These are phyloP conservation scores for Gobio occitaniae DNA, from an alignment of 2,797 vertebrate genomes.

Conservation along the genomic window DNA sequence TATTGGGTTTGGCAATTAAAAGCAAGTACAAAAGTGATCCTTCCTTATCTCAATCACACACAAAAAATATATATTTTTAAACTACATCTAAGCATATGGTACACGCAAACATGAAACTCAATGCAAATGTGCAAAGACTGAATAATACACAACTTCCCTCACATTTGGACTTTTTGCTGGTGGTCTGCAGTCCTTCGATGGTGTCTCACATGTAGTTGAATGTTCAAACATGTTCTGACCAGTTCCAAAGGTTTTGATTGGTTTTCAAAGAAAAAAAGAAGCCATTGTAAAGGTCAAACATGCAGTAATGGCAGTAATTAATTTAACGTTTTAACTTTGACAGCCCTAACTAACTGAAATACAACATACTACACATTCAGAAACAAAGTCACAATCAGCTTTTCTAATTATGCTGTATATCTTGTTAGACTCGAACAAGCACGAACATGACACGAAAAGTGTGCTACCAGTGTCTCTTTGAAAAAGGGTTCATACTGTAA, in stretches of 20 bases:
- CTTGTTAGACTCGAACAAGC: conserved; percentile 35
- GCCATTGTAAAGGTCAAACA: background rate
- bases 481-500: conserved; percentile 44
- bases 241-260: background rate
- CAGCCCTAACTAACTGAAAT: conserved; percentile 2
- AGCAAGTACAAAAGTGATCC: background rate
- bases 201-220: background rate
- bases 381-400: conserved; percentile 37
- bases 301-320: background rate
- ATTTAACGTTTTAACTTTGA: background rate
- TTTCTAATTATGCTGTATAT: conserved; percentile 29
- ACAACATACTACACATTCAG: background rate
- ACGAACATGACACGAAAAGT: conserved; percentile 28
- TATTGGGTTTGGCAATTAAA: background rate
- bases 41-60: background rate
- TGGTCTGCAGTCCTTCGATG: background rate
- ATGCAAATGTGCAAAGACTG: background rate
- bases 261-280: background rate
- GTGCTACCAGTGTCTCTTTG: background rate
- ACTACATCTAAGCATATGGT: no score
- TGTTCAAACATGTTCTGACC: background rate
- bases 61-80: background rate
- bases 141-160: background rate
- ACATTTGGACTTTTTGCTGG: background rate
- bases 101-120: background rate